Evolutionary conservation across 23 tunicate species (phyloP).

Genomic region (Clavelina lepadiformis): DNA sequence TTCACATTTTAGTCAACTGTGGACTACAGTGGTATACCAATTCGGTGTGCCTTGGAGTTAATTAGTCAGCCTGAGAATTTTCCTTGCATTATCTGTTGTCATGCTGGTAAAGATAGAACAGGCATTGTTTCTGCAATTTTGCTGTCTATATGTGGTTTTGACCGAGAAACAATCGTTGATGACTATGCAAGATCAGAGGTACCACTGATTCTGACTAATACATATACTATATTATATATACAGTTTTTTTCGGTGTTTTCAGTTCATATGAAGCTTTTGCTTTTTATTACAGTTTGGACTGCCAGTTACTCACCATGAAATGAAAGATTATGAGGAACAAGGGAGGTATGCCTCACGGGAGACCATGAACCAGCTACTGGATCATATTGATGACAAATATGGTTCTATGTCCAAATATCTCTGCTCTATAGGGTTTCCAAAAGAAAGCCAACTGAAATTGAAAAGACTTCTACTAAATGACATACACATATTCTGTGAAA

Average conservation of each 20-base stretch:
- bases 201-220: neutral
- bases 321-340: slow-evolving; percentile 16
- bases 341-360: slow-evolving; percentile 15
- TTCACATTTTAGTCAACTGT: slow-evolving; percentile 24
- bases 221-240: neutral
- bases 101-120: slow-evolving; percentile 65
- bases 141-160: slow-evolving; percentile 33
- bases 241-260: too few relatives aligned
- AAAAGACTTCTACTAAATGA: neutral
- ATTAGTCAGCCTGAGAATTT: slow-evolving; percentile 10
- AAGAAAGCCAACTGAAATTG: slow-evolving; percentile 32
- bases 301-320: slow-evolving; percentile 6
- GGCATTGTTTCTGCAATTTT: slow-evolving; percentile 50
- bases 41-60: slow-evolving; percentile 13
- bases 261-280: neutral
- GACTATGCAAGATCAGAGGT: slow-evolving; percentile 33
- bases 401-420: slow-evolving; percentile 35
- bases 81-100: slow-evolving; percentile 52
- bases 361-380: slow-evolving; percentile 23
- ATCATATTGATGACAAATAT: slow-evolving; percentile 38
- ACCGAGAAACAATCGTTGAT: slow-evolving; percentile 9
- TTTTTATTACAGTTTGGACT: slow-evolving; percentile 9
- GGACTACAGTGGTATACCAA: slow-evolving; percentile 16
- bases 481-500: too few relatives aligned
- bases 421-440: slow-evolving; percentile 26